Percentiles rank a stretch among this genome's conserved stretches.
phyloP scores from a whole-genome alignment of 53 echinoderm and acorn worm species.

The Holothuria scabra region DNA sequence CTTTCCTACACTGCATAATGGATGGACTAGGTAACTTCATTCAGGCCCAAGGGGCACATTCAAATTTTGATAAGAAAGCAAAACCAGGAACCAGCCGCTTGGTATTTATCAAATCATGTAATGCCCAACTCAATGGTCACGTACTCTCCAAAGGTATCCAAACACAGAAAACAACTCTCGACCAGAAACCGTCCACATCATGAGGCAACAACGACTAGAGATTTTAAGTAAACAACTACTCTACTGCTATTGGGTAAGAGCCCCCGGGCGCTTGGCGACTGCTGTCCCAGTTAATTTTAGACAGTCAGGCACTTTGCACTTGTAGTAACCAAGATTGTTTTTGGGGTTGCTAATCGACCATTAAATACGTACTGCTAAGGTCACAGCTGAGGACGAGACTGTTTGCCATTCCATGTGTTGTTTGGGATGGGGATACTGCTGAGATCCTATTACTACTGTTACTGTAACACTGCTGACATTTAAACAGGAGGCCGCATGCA shows the following conservation, averaged over 20 bases:
- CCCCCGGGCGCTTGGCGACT: conserved; percentile 41
- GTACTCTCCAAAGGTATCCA: conserved; percentile 2
- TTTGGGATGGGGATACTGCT: conserved; percentile 16
- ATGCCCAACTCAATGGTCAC: conserved; percentile 6
- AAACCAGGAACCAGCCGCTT: neutral
- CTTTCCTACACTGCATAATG: neutral
- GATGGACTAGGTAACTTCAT: conserved; percentile 21
- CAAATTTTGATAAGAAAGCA: conserved; percentile 36
- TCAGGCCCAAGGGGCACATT: conserved; percentile 8
- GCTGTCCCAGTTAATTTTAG: conserved; percentile 52
- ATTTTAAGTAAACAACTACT: conserved; percentile 41
- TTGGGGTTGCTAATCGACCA: conserved; percentile 45
- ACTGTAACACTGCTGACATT: conserved; percentile 15
- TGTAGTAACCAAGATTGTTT: conserved; percentile 13
- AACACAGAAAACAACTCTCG: no score
- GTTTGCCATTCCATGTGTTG: neutral
- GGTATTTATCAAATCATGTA: neutral
- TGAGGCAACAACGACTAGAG: neutral
- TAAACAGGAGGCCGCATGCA: conserved; percentile 35
- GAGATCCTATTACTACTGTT: conserved; percentile 35
- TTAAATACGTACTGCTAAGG: conserved; percentile 42
- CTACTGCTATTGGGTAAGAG: conserved; percentile 22
- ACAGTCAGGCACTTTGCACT: conserved; percentile 29
- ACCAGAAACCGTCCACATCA: no score
- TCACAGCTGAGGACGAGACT: conserved; percentile 31